Evolutionary conservation across 30 jellyfish, hydroid and myxozoan species (phyloP).

Genomic region (Turritopsis rubra): DNA sequence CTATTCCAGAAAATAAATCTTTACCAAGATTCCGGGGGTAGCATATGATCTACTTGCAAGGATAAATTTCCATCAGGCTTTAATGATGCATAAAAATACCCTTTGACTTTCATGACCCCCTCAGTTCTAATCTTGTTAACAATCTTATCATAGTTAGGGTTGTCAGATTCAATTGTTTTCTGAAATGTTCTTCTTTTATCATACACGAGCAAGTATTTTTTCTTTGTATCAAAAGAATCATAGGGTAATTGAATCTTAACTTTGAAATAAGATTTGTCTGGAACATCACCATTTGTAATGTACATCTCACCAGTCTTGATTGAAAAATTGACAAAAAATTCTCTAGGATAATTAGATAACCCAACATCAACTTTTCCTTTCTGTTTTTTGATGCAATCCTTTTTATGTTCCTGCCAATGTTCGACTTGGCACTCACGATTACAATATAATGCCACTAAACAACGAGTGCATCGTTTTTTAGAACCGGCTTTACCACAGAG

Average conservation of each 20-base stretch:
- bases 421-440: slow-evolving; percentile 4
- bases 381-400: slow-evolving; percentile 10
- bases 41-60: slow-evolving; percentile 4
- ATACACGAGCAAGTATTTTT: not conserved
- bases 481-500: not conserved
- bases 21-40: slow-evolving; percentile 9
- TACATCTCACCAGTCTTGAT: not conserved
- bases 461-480: slow-evolving; percentile 8
- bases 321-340: not conserved
- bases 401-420: slow-evolving; percentile 20
- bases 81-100: slow-evolving; percentile 3
- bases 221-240: not conserved
- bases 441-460: slow-evolving; percentile 7
- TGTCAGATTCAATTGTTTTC: not conserved
- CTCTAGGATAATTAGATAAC: not conserved
- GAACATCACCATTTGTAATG: not conserved
- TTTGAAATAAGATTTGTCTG: not conserved
- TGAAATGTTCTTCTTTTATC: not conserved
- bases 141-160: not conserved
- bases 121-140: slow-evolving; percentile 6
- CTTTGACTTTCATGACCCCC: slow-evolving; percentile 11
- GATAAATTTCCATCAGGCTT: not conserved
- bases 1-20: not conserved
- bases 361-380: slow-evolving; percentile 10
- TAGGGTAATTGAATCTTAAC: not conserved